Percentiles rank a stretch among this genome's conserved stretches.
These are phyloP conservation scores for Oasisia sp. DNA, from an alignment of 2,888 invertebrate species.

Conservation along the genomic window DNA sequence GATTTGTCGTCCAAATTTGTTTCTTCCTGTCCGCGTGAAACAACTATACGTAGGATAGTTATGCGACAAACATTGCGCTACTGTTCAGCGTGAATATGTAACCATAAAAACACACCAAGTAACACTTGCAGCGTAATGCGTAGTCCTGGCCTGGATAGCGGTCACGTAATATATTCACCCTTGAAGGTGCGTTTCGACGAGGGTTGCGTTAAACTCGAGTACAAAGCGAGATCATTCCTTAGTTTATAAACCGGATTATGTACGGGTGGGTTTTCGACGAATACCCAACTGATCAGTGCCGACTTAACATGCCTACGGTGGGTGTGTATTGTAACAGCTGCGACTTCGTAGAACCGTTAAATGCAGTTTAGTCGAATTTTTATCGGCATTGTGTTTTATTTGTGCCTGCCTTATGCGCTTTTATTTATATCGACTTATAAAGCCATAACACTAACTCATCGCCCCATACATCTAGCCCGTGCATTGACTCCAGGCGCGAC, in stretches of 20 bases:
- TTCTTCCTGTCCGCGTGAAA: not conserved
- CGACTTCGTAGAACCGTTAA: not conserved
- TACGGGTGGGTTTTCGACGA: not conserved
- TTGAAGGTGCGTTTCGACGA: not conserved
- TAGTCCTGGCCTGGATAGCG: not conserved
- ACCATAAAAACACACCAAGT: too few species aligned
- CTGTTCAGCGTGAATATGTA: not conserved
- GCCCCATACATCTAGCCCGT: not conserved
- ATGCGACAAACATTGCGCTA: not conserved
- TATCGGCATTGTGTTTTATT: not conserved
- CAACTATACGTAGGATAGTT: not conserved
- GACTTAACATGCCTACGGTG: not conserved
- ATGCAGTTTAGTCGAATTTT: not conserved
- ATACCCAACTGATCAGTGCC: not conserved
- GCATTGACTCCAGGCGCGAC: not conserved
- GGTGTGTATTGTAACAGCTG: not conserved
- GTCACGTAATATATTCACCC: not conserved
- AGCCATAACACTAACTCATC: not conserved
- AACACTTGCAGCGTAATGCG: not conserved
- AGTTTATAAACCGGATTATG: not conserved
- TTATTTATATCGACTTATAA: slow-evolving; percentile 17
- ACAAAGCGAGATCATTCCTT: not conserved
- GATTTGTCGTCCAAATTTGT: not conserved
- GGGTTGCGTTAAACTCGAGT: not conserved
- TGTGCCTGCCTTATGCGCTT: not conserved